Conservation (phyloP, 2,797 vertebrate genomes). For the Macroramphosus scolopax region DNA sequence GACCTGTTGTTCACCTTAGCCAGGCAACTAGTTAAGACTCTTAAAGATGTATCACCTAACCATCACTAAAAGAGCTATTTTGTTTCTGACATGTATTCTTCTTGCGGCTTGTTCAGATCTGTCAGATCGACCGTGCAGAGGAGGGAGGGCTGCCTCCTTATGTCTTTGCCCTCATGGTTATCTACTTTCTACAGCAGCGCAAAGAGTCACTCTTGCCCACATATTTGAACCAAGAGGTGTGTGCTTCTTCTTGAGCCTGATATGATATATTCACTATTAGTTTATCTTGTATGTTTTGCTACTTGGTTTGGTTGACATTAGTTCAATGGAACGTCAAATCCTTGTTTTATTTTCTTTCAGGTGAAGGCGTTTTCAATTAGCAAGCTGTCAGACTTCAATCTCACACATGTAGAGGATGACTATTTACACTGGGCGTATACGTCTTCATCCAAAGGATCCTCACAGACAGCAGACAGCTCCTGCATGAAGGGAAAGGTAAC, state of each 20-base stretch:
- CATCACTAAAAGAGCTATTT: not conserved
- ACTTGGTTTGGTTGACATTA: too few species aligned
- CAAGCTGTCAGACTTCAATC: constrained; percentile 81
- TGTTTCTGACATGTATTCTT: constrained; percentile 4
- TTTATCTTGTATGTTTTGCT: not conserved
- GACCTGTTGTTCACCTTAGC: not conserved
- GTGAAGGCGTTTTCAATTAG: constrained; percentile 84
- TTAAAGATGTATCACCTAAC: not conserved
- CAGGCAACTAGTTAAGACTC: not conserved
- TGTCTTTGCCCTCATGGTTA: constrained; percentile 87
- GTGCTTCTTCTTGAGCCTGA: not conserved
- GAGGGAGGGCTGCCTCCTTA: constrained; percentile 92
- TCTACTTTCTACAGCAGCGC: constrained; percentile 93
- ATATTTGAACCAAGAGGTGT: constrained; percentile 88
- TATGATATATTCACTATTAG: not conserved
- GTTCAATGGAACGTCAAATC: constrained; percentile 21
- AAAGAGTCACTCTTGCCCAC: constrained; percentile 86
- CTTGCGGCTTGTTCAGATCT: constrained; percentile 76
- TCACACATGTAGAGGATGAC: constrained; percentile 78
- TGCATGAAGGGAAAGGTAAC: constrained; percentile 81
- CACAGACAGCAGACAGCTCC: constrained; percentile 59
- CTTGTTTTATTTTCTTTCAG: constrained; percentile 60
- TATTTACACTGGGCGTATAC: constrained; percentile 81
- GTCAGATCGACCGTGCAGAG: constrained; percentile 86
- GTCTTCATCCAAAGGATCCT: constrained; percentile 60